Base-by-base conservation (phyloP, 2,113 vertebrate genomes). In the Neolamprologus tretocephalus region DNA sequence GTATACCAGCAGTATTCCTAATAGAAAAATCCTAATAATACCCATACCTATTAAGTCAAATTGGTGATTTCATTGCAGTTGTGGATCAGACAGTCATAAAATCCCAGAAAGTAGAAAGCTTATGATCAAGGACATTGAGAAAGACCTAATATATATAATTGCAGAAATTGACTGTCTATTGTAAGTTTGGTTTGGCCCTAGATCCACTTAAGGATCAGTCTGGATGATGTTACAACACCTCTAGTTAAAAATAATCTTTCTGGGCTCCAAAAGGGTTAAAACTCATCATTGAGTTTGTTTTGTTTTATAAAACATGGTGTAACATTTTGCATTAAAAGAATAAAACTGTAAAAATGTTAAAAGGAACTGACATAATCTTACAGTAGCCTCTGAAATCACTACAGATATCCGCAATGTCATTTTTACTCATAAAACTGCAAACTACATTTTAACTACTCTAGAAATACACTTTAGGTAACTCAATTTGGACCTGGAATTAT, bases 251-350 rank as follows among this genome's bases (percentile, higher is more conserved):
- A 21, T 21, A 21, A 23, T 71, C 2, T 16, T 26, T 0, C 66
- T 6, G 66, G 3, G 17, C 31, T 63, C 37, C n/a, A 42, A 42
- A 4, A 0, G 7, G 7, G 37, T 0, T 73, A 16, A 42, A 26
- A 73, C 8, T 4, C 21, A 73, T 26, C 21, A 14, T 0, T 45
- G 21, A 73, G 12, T 71, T 71, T 71, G 13, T 71, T 71, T 71
- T 71, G 12, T 16, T 73, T 26, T 45, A 9, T 42, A 73, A 45
- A 37, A 42, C 8, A 10, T 73, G 3, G 21, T 45, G n/a, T 45
- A 73, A 45, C 13, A 17, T 10, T 45, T 5, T 14, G 21, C 33
- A 73, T 45, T 45, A 45, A 73, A 42, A 42, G 1, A 23, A 23
- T 0, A 26, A 23, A 73, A 45, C 13, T 42, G 37, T 26, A 1